phyloP scores from a whole-genome alignment of 2,113 vertebrate species.

The Tursiops truncatus region DNA sequence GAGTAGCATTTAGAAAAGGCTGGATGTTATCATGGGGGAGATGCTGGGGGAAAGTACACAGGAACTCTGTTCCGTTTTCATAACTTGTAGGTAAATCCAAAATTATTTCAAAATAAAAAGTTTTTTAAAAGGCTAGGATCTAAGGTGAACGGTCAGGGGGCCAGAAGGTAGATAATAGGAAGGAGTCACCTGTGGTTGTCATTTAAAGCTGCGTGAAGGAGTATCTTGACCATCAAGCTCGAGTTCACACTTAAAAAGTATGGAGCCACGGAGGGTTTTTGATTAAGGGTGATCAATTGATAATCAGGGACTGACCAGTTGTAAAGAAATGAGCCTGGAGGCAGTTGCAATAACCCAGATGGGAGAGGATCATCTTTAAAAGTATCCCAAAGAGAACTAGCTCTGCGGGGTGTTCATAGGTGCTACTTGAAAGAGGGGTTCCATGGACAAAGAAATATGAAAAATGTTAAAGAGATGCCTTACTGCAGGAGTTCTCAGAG shows the following conservation, averaged over 20 bases:
- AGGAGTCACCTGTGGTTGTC: not conserved
- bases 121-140: not conserved
- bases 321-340: not conserved
- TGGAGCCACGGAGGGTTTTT: not conserved
- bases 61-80: not conserved
- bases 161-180: not conserved
- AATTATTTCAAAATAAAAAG: slow-evolving; percentile 36
- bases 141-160: not conserved
- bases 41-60: not conserved
- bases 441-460: not conserved
- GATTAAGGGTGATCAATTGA: not conserved
- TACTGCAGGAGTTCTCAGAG: not conserved
- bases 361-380: not conserved
- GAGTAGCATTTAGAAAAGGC: not conserved
- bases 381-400: not conserved
- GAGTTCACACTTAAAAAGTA: not conserved
- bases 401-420: not conserved
- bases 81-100: not conserved
- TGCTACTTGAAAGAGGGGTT: not conserved
- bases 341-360: not conserved
- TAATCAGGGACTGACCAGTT: not conserved
- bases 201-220: not conserved
- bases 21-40: not conserved
- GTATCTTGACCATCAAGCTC: not conserved
- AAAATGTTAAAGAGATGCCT: not conserved